These are phyloP conservation scores for Heliothis peltigera DNA, from an alignment of 2,888 invertebrate genomes.

Conservation along the genomic window DNA sequence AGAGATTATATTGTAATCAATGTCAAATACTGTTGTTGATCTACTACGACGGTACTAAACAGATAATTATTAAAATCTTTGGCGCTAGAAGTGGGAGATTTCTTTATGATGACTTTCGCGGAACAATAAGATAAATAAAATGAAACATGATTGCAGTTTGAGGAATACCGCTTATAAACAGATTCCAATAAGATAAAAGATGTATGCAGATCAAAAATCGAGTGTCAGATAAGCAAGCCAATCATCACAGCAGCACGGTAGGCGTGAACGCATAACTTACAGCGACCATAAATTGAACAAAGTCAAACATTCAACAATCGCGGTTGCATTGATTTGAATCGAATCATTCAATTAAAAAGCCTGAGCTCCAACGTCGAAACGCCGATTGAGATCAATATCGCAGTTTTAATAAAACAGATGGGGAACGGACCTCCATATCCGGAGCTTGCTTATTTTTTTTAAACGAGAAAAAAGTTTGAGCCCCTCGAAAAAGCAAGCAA, in stretches of 20 bases:
- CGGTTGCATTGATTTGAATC: constrained; percentile 74
- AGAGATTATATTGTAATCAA: too few relatives aligned
- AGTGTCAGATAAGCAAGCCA: constrained; percentile 77
- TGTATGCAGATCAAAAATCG: constrained; percentile 66
- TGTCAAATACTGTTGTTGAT: too few relatives aligned
- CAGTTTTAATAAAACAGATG: constrained; percentile 88
- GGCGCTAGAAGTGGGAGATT: too few relatives aligned
- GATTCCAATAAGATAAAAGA: constrained; percentile 60
- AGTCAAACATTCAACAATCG: constrained; percentile 82
- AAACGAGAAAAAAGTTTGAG: constrained; percentile 74
- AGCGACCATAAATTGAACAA: constrained; percentile 82
- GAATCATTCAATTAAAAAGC: constrained; percentile 82
- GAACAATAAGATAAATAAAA: constrained; percentile 5
- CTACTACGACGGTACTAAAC: too few relatives aligned
- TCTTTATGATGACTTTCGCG: not conserved
- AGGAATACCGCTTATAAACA: constrained; percentile 19
- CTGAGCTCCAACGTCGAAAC: constrained; percentile 69
- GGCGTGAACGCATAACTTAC: constrained; percentile 83
- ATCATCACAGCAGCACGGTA: constrained; percentile 75
- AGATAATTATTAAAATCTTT: too few relatives aligned
- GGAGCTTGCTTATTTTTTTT: constrained; percentile 82
- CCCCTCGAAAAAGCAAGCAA: constrained; percentile 83
- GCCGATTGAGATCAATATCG: constrained; percentile 84
- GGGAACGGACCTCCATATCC: constrained; percentile 84
- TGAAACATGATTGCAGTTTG: constrained; percentile 17